Conservation (phyloP, 2,797 vertebrate genomes). For the Sarcoramphus papa region DNA sequence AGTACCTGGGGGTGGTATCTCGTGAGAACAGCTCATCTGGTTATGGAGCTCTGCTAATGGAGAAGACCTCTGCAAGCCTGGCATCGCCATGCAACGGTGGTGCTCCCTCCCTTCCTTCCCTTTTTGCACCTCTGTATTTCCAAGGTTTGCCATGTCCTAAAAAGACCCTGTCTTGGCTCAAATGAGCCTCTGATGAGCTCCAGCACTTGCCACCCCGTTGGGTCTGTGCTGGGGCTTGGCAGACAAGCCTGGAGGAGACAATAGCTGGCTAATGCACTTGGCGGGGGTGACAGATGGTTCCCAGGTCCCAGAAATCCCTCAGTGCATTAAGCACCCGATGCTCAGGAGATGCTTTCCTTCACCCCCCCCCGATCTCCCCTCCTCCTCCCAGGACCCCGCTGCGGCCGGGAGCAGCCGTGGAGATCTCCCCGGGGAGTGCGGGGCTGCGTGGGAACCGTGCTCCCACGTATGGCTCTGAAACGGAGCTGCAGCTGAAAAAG, state of each 20-base stretch:
- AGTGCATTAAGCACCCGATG: background rate
- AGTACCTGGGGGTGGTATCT: fast-evolving
- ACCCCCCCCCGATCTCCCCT: background rate
- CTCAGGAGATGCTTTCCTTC: background rate
- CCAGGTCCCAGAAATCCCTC: background rate
- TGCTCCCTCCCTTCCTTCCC: background rate
- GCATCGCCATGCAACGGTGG: background rate
- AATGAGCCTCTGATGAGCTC: background rate
- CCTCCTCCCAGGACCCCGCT: background rate
- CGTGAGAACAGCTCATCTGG: background rate
- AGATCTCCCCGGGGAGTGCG: background rate
- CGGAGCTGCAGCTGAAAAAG: background rate
- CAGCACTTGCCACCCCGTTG: fast-evolving
- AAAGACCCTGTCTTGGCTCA: background rate
- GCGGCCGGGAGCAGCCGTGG: background rate
- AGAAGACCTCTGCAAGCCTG: background rate
- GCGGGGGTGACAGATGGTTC: background rate
- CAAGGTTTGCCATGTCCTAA: background rate
- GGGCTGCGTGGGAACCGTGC: background rate
- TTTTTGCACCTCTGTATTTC: background rate
- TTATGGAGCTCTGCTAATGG: background rate
- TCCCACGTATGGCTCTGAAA: background rate
- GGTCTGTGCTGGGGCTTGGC: background rate
- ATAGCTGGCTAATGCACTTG: fast-evolving
- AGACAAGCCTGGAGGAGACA: background rate